Evolutionary conservation across 2,113 vertebrate genomes (phyloP).

Genomic region (Triplophysa siluroides): DNA sequence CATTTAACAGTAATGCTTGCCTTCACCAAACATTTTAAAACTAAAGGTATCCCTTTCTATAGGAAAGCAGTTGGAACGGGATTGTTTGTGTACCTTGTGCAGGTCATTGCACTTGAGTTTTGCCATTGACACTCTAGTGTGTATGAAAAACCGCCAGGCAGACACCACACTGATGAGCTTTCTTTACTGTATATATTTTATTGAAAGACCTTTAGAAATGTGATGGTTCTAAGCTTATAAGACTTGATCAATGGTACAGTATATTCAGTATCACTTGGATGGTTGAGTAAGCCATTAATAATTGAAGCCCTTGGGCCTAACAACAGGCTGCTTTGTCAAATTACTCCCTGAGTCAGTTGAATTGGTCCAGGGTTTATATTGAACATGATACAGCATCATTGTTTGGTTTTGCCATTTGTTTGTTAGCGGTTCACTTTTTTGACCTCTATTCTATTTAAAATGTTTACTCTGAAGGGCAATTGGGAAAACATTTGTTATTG

Average conservation of each 20-base stretch:
- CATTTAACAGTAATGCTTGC: background rate
- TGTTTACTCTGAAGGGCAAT: background rate
- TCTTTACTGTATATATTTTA: background rate
- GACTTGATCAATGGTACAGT: background rate
- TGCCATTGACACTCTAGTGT: background rate
- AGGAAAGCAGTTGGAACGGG: no score
- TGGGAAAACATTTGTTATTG: slow-evolving; percentile 13
- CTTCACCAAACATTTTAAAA: background rate
- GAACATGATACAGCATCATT: slow-evolving; percentile 18
- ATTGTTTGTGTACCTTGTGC: background rate
- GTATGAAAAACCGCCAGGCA: background rate
- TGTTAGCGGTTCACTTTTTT: background rate
- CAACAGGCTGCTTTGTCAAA: slow-evolving; percentile 30
- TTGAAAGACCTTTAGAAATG: background rate
- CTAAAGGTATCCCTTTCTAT: no score
- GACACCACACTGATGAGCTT: background rate
- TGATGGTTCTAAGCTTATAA: background rate
- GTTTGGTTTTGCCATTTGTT: background rate
- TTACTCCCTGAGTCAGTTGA: slow-evolving; percentile 10
- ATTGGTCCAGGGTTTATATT: slow-evolving; percentile 30
- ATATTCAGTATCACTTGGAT: background rate
- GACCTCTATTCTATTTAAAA: background rate
- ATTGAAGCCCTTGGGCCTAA: background rate
- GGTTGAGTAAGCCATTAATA: slow-evolving; percentile 33
- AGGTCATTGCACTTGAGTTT: slow-evolving; percentile 11